phyloP scores from a whole-genome alignment of 2,113 vertebrate species.

The Chascanopsetta lugubris region DNA sequence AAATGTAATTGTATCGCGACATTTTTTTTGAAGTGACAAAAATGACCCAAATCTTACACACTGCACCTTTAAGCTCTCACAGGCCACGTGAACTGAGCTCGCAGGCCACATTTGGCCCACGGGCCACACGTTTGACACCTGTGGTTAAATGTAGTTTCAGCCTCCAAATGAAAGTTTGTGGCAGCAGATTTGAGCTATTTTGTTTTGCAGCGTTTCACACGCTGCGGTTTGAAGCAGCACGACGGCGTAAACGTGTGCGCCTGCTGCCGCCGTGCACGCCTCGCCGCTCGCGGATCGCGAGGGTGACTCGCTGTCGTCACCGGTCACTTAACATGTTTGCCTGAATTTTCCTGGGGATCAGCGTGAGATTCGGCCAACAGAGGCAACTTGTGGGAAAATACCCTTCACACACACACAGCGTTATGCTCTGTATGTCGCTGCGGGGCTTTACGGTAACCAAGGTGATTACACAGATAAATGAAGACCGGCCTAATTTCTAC shows the following conservation, averaged over 20 bases:
- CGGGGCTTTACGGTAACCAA: conserved; percentile 35
- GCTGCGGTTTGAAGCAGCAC: conserved; percentile 26
- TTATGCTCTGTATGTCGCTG: conserved; percentile 19
- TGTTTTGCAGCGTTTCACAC: conserved; percentile 32
- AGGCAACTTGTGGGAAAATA: conserved; percentile 54
- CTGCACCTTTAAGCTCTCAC: no score
- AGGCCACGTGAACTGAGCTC: no score
- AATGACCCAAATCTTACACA: no score
- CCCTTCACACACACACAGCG: conserved; percentile 33
- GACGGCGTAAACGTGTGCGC: conserved; percentile 38
- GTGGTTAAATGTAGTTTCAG: conserved; percentile 26
- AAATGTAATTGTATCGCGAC: no score
- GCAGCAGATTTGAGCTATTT: conserved; percentile 22
- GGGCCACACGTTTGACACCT: no score
- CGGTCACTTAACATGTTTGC: conserved; percentile 62
- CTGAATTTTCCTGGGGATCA: conserved; percentile 58
- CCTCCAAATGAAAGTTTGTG: conserved; percentile 29
- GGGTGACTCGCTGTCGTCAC: conserved; percentile 58
- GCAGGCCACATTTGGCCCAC: no score
- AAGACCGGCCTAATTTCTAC: conserved; percentile 23
- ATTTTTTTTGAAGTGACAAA: no score
- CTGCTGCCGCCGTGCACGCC: conserved; percentile 22
- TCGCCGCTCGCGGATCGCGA: conserved; percentile 12
- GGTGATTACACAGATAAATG: conserved; percentile 36
- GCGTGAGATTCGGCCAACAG: conserved; percentile 47